These are phyloP conservation scores for Chionoecetes opilio DNA, from an alignment of 1,140 invertebrate species.

Conservation along the genomic window DNA sequence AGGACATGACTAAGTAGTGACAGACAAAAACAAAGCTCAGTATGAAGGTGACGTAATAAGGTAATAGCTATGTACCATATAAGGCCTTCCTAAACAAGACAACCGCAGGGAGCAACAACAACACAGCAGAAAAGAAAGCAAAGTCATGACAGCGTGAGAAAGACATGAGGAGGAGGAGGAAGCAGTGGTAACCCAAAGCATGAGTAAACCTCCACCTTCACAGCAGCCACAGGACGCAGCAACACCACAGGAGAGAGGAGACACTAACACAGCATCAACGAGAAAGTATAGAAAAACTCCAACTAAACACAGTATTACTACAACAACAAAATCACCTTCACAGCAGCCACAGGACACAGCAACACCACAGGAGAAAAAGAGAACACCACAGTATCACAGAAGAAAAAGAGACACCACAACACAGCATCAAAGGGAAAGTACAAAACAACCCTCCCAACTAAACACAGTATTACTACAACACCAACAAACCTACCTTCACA, in stretches of 20 bases:
- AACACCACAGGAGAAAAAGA: too few relatives aligned
- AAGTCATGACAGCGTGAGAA: not conserved
- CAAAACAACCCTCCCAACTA: too few relatives aligned
- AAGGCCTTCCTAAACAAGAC: not conserved
- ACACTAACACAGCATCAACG: not conserved
- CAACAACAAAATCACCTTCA: not conserved
- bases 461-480: too few relatives aligned
- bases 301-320: not conserved
- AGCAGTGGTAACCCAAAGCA: too few relatives aligned
- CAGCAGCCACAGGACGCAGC: too few relatives aligned
- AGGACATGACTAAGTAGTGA: not conserved
- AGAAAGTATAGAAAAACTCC: not conserved
- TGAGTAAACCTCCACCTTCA: too few relatives aligned
- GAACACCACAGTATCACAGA: too few relatives aligned
- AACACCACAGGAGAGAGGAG: not conserved
- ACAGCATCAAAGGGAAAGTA: too few relatives aligned
- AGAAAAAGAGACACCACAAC: too few relatives aligned
- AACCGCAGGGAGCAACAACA: not conserved
- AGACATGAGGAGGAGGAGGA: not conserved
- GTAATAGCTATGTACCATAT: not conserved
- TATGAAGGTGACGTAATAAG: too few relatives aligned
- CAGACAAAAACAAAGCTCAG: too few relatives aligned
- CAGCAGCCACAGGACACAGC: not conserved
- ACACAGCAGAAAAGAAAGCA: not conserved
- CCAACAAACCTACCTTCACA: too few relatives aligned